Percentiles rank a stretch among this genome's conserved stretches.
Evolutionary conservation across 2,797 vertebrate species (phyloP).

Genomic region (Caiman crocodilus): DNA sequence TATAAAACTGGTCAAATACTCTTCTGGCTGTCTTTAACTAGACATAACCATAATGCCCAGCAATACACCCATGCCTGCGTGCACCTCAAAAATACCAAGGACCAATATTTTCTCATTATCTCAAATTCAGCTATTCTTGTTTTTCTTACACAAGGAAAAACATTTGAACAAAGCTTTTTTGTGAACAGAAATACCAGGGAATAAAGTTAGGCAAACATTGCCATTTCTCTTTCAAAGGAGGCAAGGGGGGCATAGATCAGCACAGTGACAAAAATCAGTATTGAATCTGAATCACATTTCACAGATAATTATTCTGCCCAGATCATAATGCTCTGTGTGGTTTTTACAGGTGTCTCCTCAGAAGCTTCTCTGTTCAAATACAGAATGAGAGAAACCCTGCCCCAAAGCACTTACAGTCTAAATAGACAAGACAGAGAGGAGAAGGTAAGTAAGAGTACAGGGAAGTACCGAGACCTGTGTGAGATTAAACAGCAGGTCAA

Average conservation of each 20-base stretch:
- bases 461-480: neutral
- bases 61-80: neutral
- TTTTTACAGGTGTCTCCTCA: neutral
- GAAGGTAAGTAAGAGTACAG: slow-evolving; percentile 16
- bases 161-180: neutral
- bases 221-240: neutral
- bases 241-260: fast-evolving
- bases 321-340: neutral
- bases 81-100: neutral
- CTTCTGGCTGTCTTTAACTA: neutral
- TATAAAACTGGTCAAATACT: neutral
- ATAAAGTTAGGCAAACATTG: neutral
- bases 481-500: neutral
- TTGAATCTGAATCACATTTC: neutral
- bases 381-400: neutral
- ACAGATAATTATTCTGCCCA: neutral
- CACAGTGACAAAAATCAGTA: fast-evolving
- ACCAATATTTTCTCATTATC: neutral
- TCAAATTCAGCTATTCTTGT: neutral
- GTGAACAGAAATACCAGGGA: neutral
- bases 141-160: neutral
- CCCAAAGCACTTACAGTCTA: neutral
- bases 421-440: neutral
- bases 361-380: neutral
- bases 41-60: neutral